Base-by-base conservation (phyloP, 1,140 invertebrate species). In the Anastatus disparis region DNA sequence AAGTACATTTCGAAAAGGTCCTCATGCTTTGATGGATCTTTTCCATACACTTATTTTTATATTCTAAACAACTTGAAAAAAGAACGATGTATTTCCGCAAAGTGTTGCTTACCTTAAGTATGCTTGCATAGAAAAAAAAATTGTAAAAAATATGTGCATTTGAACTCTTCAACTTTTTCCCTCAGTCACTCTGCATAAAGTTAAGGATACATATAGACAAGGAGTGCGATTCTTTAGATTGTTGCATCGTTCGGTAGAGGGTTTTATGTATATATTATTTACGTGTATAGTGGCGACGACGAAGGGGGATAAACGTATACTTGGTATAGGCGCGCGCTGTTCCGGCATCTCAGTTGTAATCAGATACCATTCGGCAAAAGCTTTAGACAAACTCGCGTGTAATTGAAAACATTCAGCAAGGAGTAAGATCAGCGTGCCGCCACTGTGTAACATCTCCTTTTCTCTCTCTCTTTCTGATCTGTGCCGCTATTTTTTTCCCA, bases 331-430 rank as follows among this genome's bases (percentile, higher is more conserved):
- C 81, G 81, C 82, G 81, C 82, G 80, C 77, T n/a, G 78, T 78
- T 70, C 83, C 83, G 83, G 82, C 84, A 86, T 86, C 84, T 83
- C 82, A 79, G 81, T n/a, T 84, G 84, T 86, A 86, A 86, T 86
- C 84, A 86, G 82, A 85, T 81, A 86, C 84, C 82, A 72, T 52
- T 73, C 61, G 75, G 65, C n/a, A n/a, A 73, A 76, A 35, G 42
- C 10, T n/a, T n/a, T n/a, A n/a, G n/a, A n/a, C n/a, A n/a, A n/a
- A 31, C 53, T 12, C 74, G 73, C 68, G 71, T 50, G 72, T 83
- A 82, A 83, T 83, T 83, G 79, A 83, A 83, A 83, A 83, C 81
- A 71, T 44, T 38, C 38, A 8, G 64, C 66, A 67, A 26, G 15
- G 35, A 27, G n/a, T 12, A 7, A 42, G 44, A 73, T 46, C 63